These are phyloP conservation scores for Drosophila orena DNA, from an alignment of 1,140 invertebrate genomes.

Conservation along the genomic window DNA sequence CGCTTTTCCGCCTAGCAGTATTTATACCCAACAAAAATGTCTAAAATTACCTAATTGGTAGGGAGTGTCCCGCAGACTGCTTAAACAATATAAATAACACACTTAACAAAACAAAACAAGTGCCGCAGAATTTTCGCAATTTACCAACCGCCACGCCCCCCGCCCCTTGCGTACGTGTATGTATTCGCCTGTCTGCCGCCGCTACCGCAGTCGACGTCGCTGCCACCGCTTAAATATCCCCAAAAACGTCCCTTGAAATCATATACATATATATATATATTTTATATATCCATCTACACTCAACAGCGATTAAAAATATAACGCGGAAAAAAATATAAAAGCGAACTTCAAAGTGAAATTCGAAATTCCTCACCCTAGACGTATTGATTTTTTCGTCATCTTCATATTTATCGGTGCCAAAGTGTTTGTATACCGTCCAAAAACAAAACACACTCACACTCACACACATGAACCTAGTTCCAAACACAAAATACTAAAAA, in stretches of 20 bases:
- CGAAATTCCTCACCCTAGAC: conserved; percentile 10
- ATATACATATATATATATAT: conserved; percentile 39
- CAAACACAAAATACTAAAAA: conserved; percentile 24
- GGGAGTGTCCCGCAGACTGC: conserved; percentile 12
- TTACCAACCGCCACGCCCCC: conserved; percentile 8
- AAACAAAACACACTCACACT: conserved; percentile 34
- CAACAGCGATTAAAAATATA: conserved; percentile 55
- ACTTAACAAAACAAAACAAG: conserved; percentile 10
- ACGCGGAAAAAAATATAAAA: conserved; percentile 34
- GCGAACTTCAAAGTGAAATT: conserved; percentile 54
- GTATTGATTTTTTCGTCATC: conserved; percentile 46
- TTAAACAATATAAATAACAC: neutral
- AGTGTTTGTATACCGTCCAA: conserved; percentile 75
- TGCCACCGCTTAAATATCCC: conserved; percentile 7
- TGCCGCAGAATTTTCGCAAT: conserved; percentile 32
- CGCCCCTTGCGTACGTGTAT: conserved; percentile 41
- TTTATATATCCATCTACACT: conserved; percentile 40
- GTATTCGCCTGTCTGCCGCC: conserved; percentile 59
- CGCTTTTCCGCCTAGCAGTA: conserved; percentile 79
- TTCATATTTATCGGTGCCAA: conserved; percentile 62
- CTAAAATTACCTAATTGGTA: conserved; percentile 22
- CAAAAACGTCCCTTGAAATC: conserved; percentile 37
- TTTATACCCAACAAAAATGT: conserved; percentile 41
- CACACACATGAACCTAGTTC: conserved; percentile 46
- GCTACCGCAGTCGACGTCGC: conserved; percentile 33